Base-by-base conservation (phyloP, 2,797 vertebrate species). In the Decapterus maruadsi region DNA sequence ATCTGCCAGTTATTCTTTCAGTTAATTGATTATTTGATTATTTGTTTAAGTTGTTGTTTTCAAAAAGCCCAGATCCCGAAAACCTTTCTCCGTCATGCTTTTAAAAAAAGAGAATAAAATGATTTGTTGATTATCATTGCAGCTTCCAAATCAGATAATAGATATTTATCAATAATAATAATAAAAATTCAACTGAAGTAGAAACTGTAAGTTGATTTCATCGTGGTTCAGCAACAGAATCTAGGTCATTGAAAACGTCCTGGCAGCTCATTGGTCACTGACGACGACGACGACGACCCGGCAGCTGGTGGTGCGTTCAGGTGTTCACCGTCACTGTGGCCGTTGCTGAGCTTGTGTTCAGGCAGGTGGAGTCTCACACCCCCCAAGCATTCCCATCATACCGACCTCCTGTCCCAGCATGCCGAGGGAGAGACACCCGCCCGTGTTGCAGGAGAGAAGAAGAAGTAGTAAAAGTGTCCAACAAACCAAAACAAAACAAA, bases 321-420 rank as follows among this genome's bases (percentile, higher is more conserved):
- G 7, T 54, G 12, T 19, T 10, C 22, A 7, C 14, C 19, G 42
- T 20, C n/a, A 2, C 12, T 3, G 22, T 8, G 36, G 36, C 14
- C 53, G 53, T 19, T 22, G 68, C 17, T 29, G 57, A 13, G n/a
- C 71, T 59, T 61, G 59, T 78, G 82, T 66, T 72, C 56, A 65
- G 77, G 55, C 82, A 46, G 64, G 78, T 68, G 77, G 69, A 81
- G 81, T 68, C 59, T 84, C 56, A 62, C 70, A 81, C 31, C 31
- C 34, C 79, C 63, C 62, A 57, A 64, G 84, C 93, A 95, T 95
- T 95, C 92, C 91, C 78, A 38, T 74, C 91, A 89, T 95, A 75
- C 88, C 78, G 2, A 38, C 6, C 22, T 84, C 91, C 45, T 93
- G 94, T 92, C 83, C 82, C 77, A 81, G 89, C 94, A 92, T 57